Percentiles rank a stretch among this genome's conserved stretches.
These are phyloP conservation scores for Bathybates hornii DNA, from an alignment of 2,113 vertebrate species.

Conservation along the genomic window DNA sequence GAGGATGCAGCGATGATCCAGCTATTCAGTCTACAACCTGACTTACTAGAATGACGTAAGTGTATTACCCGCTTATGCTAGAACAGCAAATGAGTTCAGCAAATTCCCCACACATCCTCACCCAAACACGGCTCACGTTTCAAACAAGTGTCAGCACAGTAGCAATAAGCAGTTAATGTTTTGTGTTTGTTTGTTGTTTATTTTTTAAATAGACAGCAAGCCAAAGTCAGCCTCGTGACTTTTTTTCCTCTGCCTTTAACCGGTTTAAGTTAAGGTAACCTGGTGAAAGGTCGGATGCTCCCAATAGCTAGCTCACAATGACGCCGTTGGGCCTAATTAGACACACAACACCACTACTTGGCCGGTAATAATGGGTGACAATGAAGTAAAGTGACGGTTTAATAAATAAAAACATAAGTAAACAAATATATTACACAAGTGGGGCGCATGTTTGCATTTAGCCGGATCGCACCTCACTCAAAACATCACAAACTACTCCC, in stretches of 20 bases:
- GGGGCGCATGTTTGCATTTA: slow-evolving; percentile 10
- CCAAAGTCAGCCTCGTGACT: background rate
- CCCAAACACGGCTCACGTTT: background rate
- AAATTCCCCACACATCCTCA: background rate
- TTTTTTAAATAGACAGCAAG: background rate
- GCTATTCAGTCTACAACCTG: slow-evolving; percentile 30
- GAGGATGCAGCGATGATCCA: slow-evolving; percentile 31
- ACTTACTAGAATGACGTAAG: slow-evolving; percentile 54
- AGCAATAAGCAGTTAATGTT: background rate
- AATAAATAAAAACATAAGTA: background rate
- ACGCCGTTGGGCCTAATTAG: slow-evolving; percentile 42
- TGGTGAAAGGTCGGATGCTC: background rate
- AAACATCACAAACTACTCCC: background rate
- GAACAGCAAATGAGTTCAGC: slow-evolving; percentile 21
- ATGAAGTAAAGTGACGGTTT: background rate
- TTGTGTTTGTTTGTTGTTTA: background rate
- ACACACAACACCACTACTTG: background rate
- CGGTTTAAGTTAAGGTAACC: background rate
- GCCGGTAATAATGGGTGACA: background rate
- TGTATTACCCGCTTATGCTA: slow-evolving; percentile 31
- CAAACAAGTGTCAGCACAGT: background rate
- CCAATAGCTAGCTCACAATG: slow-evolving; percentile 18
- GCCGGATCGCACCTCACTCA: background rate
- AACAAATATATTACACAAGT: background rate
- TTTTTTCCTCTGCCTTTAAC: too few species aligned